phyloP scores from a whole-genome alignment of 1,140 invertebrate species.

The Panagrolaimus sp. region DNA sequence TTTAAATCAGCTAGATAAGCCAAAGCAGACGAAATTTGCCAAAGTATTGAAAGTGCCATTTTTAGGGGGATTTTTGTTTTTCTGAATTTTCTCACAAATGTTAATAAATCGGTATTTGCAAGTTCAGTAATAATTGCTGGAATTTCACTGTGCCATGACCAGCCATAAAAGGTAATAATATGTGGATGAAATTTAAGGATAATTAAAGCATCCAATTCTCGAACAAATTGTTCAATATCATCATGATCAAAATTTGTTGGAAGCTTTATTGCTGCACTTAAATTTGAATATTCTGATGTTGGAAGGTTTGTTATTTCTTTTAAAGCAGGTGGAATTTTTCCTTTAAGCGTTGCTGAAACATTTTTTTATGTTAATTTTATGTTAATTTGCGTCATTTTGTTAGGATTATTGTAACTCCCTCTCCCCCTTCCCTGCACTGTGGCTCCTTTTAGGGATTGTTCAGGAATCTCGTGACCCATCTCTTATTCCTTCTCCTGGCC shows the following conservation, averaged over 20 bases:
- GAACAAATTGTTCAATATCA: no score
- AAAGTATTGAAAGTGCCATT: neutral
- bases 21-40: constrained; percentile 7
- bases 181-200: neutral
- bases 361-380: no score
- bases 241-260: no score
- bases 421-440: no score
- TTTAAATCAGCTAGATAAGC: neutral
- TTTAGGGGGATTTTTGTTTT: neutral
- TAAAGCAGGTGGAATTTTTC: no score
- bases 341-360: no score
- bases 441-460: no score
- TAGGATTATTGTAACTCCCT: no score
- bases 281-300: neutral
- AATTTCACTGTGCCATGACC: neutral
- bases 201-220: no score
- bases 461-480: no score
- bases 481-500: neutral
- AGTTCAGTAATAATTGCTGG: neutral
- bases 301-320: neutral
- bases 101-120: neutral
- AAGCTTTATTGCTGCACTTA: no score
- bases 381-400: no score
- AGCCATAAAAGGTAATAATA: neutral
- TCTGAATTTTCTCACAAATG: neutral